Evolutionary conservation across 92 coral and sea anemone genomes (phyloP).

Genomic region (Phenganax marumi): DNA sequence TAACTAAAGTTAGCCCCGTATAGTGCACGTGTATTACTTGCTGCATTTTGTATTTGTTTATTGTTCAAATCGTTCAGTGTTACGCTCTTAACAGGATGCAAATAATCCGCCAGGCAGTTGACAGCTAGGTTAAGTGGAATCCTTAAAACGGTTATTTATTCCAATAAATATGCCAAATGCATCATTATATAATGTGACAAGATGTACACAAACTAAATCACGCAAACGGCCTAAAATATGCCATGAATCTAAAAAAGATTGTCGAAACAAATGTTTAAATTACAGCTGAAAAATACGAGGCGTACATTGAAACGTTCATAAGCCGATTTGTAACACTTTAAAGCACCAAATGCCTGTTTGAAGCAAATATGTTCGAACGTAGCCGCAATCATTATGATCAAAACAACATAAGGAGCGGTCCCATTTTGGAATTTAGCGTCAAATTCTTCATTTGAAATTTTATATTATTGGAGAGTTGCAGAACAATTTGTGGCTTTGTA

Average conservation of each 20-base stretch:
- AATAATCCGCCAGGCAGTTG: constrained; percentile 8
- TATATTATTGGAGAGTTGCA: too few relatives aligned
- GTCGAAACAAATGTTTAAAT: too few relatives aligned
- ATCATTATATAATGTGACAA: background rate
- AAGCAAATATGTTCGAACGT: too few relatives aligned
- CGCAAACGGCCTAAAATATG: background rate
- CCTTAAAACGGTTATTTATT: constrained; percentile 33
- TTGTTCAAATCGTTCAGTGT: background rate
- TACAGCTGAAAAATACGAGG: too few relatives aligned
- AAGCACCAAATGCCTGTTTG: too few relatives aligned
- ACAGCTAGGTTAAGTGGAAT: constrained; percentile 35
- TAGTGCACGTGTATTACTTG: background rate
- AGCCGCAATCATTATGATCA: too few relatives aligned
- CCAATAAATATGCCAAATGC: constrained; percentile 32
- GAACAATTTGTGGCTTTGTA: too few relatives aligned
- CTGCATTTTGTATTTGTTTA: background rate
- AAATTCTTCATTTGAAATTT: too few relatives aligned
- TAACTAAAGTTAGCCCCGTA: background rate
- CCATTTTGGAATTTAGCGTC: too few relatives aligned
- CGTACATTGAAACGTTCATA: too few relatives aligned
- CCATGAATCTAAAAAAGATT: background rate
- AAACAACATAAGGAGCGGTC: too few relatives aligned
- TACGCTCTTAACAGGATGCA: background rate
- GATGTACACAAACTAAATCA: background rate
- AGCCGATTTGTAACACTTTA: too few relatives aligned